Percentiles rank a stretch among this genome's conserved stretches.
phyloP scores from a whole-genome alignment of 2,888 invertebrate species.

The Mesopsocus fuscifrons region DNA sequence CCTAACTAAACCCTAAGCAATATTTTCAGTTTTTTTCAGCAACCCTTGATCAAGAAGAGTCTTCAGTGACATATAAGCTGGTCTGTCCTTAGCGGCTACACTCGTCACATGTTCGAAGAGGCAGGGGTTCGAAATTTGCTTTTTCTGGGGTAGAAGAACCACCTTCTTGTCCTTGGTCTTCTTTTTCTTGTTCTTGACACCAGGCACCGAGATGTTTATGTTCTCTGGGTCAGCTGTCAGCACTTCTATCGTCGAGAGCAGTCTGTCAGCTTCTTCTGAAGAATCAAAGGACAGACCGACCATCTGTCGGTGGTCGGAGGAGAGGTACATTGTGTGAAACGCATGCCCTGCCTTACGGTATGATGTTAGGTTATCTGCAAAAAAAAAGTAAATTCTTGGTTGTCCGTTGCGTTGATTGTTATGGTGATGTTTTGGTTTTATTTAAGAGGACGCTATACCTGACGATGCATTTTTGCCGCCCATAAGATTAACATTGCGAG shows the following conservation, averaged over 20 bases:
- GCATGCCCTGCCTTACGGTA: constrained; percentile 46
- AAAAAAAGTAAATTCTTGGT: background rate
- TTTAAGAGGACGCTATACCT: too few relatives aligned
- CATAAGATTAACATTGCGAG: too few relatives aligned
- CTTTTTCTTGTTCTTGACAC: constrained; percentile 33
- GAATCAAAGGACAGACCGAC: constrained; percentile 67
- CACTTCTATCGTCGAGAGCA: constrained; percentile 46
- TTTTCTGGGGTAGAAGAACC: constrained; percentile 47
- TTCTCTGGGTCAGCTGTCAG: constrained; percentile 59
- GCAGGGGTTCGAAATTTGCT: constrained; percentile 66
- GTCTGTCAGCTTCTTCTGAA: constrained; percentile 45
- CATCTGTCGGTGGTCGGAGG: constrained; percentile 52
- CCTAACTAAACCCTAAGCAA: background rate
- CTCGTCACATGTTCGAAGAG: constrained; percentile 70
- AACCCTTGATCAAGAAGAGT: constrained; percentile 25
- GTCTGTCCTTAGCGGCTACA: constrained; percentile 45
- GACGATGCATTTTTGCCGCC: too few relatives aligned
- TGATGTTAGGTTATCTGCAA: constrained; percentile 45
- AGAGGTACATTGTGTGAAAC: constrained; percentile 67
- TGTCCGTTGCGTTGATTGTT: too few relatives aligned
- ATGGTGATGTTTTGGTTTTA: too few relatives aligned
- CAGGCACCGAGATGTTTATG: constrained; percentile 52
- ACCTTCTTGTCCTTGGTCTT: constrained; percentile 34
- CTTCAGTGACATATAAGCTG: constrained; percentile 45
- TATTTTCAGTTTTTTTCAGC: constrained; percentile 1